phyloP scores from a whole-genome alignment of 2,113 vertebrate species.

The Zosterops pallidus region DNA sequence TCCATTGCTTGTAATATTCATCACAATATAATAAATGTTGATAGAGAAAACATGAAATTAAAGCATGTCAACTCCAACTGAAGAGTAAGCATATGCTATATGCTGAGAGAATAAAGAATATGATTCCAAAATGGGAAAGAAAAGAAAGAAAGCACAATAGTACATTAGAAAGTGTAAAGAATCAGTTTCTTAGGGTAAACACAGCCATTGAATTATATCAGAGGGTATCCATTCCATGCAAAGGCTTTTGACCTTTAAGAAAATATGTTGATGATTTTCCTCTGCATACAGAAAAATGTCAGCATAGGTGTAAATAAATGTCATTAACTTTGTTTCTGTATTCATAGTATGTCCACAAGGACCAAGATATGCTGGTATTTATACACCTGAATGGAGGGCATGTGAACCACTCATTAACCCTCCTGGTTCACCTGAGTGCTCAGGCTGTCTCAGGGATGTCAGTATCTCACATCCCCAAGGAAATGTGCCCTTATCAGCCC shows the following conservation, averaged over 20 bases:
- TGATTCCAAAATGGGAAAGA: not conserved
- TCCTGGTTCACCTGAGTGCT: not conserved
- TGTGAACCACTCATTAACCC: not conserved
- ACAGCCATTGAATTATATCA: constrained; percentile 24
- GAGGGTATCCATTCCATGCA: not conserved
- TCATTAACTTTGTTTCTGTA: constrained; percentile 38
- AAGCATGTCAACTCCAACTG: not conserved
- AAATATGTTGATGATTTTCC: constrained; percentile 45
- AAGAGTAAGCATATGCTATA: not conserved
- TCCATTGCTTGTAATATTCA: not conserved
- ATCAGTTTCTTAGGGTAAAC: not conserved
- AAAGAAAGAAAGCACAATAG: not conserved
- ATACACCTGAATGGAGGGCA: not conserved
- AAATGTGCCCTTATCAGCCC: not conserved
- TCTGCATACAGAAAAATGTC: constrained; percentile 55
- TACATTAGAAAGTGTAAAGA: constrained; percentile 5
- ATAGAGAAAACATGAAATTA: not conserved
- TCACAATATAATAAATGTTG: not conserved
- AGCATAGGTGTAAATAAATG: constrained; percentile 52
- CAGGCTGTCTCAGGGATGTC: not conserved
- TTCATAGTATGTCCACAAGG: constrained; percentile 2
- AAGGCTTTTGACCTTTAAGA: constrained; percentile 60
- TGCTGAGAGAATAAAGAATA: not conserved
- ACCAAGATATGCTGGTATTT: not conserved
- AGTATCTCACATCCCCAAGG: not conserved